Conservation (phyloP, 2,113 vertebrate genomes). For the Toxotes jaculatrix region DNA sequence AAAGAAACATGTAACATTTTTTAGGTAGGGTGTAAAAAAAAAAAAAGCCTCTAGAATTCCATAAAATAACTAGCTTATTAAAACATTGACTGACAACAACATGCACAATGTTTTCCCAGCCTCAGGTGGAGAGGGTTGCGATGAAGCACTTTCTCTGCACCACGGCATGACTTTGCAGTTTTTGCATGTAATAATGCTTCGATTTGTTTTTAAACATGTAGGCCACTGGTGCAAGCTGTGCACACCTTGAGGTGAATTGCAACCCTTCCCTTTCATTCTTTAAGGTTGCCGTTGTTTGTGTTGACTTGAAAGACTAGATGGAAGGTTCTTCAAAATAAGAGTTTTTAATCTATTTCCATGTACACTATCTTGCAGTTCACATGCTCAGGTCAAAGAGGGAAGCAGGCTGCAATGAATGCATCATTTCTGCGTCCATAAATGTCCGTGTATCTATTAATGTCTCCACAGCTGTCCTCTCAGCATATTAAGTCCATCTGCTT, state of each 20-base stretch:
- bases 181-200: slow-evolving; percentile 51
- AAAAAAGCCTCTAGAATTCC: slow-evolving; percentile 60
- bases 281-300: slow-evolving; percentile 30
- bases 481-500: slow-evolving; percentile 46
- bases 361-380: slow-evolving; percentile 51
- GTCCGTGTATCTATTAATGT: slow-evolving; percentile 26
- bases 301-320: slow-evolving; percentile 25
- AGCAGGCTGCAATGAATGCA: slow-evolving; percentile 17
- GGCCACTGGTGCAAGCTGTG: slow-evolving; percentile 42
- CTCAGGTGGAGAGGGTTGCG: slow-evolving; percentile 43
- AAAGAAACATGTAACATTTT: slow-evolving; percentile 60
- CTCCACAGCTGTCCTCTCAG: slow-evolving; percentile 44
- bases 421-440: slow-evolving; percentile 14
- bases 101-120: slow-evolving; percentile 78
- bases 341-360: slow-evolving; percentile 51
- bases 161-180: slow-evolving; percentile 45
- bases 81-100: slow-evolving; percentile 77
- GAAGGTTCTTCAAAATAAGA: slow-evolving; percentile 40
- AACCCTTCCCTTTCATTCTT: slow-evolving; percentile 30
- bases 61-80: slow-evolving; percentile 82
- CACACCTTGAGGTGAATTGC: slow-evolving; percentile 11
- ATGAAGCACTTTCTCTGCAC: slow-evolving; percentile 56
- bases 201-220: slow-evolving; percentile 25
- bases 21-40: slow-evolving; percentile 62
- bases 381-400: slow-evolving; percentile 61